Percentiles rank a stretch among this genome's conserved stretches.
phyloP scores from a whole-genome alignment of 2,888 invertebrate genomes.

The Rhagonycha fulva region DNA sequence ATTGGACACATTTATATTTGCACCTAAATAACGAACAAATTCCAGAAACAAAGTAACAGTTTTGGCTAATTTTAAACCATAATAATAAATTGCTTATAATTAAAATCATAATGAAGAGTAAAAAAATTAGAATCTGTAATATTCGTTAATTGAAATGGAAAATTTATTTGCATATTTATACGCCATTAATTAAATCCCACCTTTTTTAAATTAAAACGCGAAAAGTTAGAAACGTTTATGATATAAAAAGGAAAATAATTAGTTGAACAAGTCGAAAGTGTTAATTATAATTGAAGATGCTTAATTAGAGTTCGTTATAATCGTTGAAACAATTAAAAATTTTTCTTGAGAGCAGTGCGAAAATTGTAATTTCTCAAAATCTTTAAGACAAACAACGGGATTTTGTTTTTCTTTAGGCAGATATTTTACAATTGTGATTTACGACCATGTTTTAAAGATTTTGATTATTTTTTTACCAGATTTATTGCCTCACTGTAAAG shows the following conservation, averaged over 20 bases:
- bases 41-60: too few relatives aligned
- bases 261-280: background rate
- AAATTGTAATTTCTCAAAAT: background rate
- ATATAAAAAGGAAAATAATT: background rate
- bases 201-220: background rate
- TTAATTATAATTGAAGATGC: background rate
- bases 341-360: background rate
- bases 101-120: background rate
- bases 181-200: background rate
- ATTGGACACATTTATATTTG: too few relatives aligned
- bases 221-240: background rate
- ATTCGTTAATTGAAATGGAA: background rate
- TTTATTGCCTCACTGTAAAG: background rate
- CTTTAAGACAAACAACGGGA: background rate
- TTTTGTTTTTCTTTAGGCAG: background rate
- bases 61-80: background rate
- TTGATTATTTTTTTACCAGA: background rate
- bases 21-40: too few relatives aligned
- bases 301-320: background rate
- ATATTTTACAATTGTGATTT: background rate
- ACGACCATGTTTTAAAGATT: background rate
- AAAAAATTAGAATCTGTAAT: background rate
- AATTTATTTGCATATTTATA: background rate
- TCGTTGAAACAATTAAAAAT: background rate
- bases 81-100: background rate